Conservation (phyloP, 2,888 invertebrate species). For the Cephonodes hylas region DNA sequence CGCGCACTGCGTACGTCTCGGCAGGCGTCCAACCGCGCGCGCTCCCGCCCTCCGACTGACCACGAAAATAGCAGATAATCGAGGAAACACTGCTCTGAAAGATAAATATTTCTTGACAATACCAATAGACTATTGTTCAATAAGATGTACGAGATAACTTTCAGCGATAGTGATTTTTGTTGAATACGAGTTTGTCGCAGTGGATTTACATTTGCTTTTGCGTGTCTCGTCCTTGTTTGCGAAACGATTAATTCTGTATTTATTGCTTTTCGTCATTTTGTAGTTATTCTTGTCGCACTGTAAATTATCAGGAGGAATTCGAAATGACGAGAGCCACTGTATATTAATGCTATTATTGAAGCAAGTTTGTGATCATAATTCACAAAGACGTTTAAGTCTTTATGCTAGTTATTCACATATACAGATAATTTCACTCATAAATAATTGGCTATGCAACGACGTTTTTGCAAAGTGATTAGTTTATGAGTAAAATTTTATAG, state of each 20-base stretch:
- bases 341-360: background rate
- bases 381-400: too few relatives aligned
- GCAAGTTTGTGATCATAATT: too few relatives aligned
- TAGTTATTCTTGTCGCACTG: background rate
- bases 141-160: slow-evolving; percentile 26
- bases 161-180: background rate
- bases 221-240: background rate
- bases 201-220: background rate
- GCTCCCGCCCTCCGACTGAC: slow-evolving; percentile 55
- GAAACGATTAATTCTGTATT: background rate
- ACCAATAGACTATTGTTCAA: slow-evolving; percentile 36
- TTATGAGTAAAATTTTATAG: too few relatives aligned
- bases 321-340: background rate
- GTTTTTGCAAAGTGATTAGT: too few relatives aligned
- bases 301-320: background rate
- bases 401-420: too few relatives aligned
- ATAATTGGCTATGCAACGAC: too few relatives aligned
- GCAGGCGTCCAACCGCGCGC: slow-evolving; percentile 46
- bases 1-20: slow-evolving; percentile 19
- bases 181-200: background rate
- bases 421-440: too few relatives aligned
- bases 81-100: slow-evolving; percentile 43
- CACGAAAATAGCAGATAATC: slow-evolving; percentile 60
- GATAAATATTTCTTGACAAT: slow-evolving; percentile 40
- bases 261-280: background rate